These are phyloP conservation scores for Cervus canadensis DNA, from an alignment of 2,113 vertebrate species.

Conservation along the genomic window DNA sequence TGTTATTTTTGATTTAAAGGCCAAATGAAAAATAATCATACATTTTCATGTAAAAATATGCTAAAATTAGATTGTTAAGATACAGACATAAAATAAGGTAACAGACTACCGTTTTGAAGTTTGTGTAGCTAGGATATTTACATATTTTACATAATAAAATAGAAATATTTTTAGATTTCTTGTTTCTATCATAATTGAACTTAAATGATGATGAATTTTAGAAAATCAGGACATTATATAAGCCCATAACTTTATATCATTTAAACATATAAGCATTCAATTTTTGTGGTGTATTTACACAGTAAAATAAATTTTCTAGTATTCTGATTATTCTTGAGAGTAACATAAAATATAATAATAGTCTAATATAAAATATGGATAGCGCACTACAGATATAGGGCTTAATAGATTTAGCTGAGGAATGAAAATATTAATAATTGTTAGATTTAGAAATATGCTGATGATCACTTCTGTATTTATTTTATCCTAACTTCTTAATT, in stretches of 20 bases:
- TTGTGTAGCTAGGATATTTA: background rate
- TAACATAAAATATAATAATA: background rate
- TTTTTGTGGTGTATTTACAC: background rate
- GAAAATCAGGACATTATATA: constrained; percentile 31
- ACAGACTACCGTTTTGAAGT: background rate
- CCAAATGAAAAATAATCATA: background rate
- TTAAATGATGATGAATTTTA: constrained; percentile 32
- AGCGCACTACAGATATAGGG: background rate
- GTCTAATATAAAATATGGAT: background rate
- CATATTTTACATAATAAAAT: background rate
- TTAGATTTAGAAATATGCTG: background rate
- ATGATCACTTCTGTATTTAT: background rate
- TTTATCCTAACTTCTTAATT: background rate
- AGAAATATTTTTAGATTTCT: background rate
- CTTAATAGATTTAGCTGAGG: background rate
- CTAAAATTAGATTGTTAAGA: background rate
- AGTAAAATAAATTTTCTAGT: background rate
- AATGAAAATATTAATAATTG: background rate
- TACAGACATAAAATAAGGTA: background rate
- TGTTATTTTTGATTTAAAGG: background rate
- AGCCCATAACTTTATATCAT: constrained; percentile 1
- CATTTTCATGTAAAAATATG: background rate
- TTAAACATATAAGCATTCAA: constrained; percentile 19
- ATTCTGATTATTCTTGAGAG: background rate
- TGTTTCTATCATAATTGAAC: background rate